These are phyloP conservation scores for Laticauda laticaudata DNA, from an alignment of 2,113 vertebrate species.

Conservation along the genomic window DNA sequence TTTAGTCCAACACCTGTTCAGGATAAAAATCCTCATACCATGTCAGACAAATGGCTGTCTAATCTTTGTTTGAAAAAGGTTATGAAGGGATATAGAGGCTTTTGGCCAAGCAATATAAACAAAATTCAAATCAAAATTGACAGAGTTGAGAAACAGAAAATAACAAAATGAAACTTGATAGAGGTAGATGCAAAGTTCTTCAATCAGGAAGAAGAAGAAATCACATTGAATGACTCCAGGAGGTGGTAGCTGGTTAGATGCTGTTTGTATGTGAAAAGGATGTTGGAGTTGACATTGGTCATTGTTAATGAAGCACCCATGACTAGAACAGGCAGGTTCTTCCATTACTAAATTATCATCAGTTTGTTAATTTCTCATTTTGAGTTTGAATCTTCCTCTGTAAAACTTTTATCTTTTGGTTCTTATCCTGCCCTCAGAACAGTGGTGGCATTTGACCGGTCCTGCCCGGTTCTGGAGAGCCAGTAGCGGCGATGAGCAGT, in stretches of 20 bases:
- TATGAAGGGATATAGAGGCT: no score
- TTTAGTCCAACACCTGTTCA: neutral
- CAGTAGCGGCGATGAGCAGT: no score
- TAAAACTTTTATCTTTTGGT: neutral
- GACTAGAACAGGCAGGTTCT: neutral
- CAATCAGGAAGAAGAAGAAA: neutral
- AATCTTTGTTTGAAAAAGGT: neutral
- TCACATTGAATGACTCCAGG: neutral
- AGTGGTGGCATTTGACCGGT: no score
- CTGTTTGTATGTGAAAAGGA: neutral
- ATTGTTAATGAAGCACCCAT: neutral
- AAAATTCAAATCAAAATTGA: neutral
- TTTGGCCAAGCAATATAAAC: neutral
- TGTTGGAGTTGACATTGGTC: neutral
- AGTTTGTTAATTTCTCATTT: neutral
- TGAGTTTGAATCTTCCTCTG: neutral
- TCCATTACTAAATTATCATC: neutral
- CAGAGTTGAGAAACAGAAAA: neutral
- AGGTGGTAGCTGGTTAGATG: neutral
- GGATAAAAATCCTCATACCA: neutral
- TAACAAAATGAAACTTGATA: neutral
- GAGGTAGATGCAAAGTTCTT: neutral
- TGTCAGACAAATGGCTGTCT: neutral
- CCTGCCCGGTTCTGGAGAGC: no score
- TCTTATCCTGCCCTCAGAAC: neutral